phyloP scores from a whole-genome alignment of 2,113 vertebrate genomes.

The Bubo scandiacus region DNA sequence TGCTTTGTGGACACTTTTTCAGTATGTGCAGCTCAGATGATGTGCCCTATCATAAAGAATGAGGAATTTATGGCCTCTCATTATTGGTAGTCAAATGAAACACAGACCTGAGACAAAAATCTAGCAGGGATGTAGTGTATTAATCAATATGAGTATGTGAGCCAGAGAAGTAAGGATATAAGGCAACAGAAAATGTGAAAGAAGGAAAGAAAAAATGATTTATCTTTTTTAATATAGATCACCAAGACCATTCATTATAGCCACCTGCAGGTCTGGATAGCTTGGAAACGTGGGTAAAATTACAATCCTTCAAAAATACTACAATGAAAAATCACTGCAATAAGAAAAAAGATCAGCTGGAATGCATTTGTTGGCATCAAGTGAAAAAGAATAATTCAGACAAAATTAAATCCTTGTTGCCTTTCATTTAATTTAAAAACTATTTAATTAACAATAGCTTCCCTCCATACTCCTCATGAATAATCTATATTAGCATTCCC shows the following conservation, averaged over 20 bases:
- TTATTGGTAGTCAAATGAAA: slow-evolving; percentile 57
- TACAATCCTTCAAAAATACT: slow-evolving; percentile 41
- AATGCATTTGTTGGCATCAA: background rate
- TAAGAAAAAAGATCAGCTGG: slow-evolving; percentile 32
- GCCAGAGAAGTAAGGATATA: slow-evolving; percentile 32
- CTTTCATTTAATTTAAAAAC: slow-evolving; percentile 30
- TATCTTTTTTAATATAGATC: slow-evolving; percentile 64
- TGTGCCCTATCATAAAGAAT: background rate
- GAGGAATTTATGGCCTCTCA: slow-evolving; percentile 57
- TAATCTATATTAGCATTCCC: background rate
- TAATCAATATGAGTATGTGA: slow-evolving; percentile 47
- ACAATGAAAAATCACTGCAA: slow-evolving; percentile 31
- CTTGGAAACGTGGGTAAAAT: slow-evolving; percentile 29
- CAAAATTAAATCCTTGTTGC: slow-evolving; percentile 49
- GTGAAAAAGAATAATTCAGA: background rate
- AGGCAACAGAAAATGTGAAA: slow-evolving; percentile 32
- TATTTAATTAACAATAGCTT: background rate
- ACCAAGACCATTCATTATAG: slow-evolving; percentile 20
- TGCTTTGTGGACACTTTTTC: background rate
- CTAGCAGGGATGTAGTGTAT: background rate
- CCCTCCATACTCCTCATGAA: background rate
- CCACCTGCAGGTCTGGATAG: background rate
- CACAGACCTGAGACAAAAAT: slow-evolving; percentile 28
- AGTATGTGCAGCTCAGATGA: slow-evolving; percentile 9
- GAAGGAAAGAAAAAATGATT: slow-evolving; percentile 46